Evolutionary conservation across 2,797 vertebrate genomes (phyloP).

Genomic region (Carapus acus): DNA sequence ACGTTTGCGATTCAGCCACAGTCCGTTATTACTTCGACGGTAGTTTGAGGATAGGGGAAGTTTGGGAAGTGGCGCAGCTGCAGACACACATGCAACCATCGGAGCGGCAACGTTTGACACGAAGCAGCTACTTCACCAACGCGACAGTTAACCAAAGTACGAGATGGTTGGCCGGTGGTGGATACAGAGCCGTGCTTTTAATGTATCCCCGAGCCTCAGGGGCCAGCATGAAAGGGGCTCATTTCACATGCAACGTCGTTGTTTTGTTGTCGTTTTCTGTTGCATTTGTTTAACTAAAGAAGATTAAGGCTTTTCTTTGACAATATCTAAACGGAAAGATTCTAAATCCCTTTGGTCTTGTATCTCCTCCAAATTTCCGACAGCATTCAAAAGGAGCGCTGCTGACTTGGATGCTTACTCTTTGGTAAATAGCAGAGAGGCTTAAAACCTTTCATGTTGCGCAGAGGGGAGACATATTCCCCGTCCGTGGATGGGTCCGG

Average conservation of each 20-base stretch:
- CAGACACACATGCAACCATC: slow-evolving; percentile 1
- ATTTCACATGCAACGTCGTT: slow-evolving; percentile 53
- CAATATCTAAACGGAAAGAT: slow-evolving; percentile 57
- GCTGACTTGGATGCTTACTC: slow-evolving; percentile 37
- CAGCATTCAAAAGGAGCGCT: slow-evolving; percentile 36
- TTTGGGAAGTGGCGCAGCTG: slow-evolving; percentile 14
- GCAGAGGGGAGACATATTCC: slow-evolving; percentile 11
- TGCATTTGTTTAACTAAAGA: slow-evolving; percentile 58
- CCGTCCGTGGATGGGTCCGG: slow-evolving; percentile 11
- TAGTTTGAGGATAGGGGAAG: slow-evolving; percentile 24
- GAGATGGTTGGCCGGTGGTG: slow-evolving; percentile 19
- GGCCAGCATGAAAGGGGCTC: slow-evolving; percentile 50
- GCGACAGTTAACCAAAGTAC: slow-evolving; percentile 20
- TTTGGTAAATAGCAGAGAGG: slow-evolving; percentile 34
- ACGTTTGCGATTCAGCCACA: slow-evolving; percentile 17
- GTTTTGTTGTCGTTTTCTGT: slow-evolving; percentile 49
- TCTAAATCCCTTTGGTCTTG: slow-evolving; percentile 56
- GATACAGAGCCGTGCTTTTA: slow-evolving; percentile 41
- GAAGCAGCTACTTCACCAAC: slow-evolving; percentile 14
- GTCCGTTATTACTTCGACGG: slow-evolving; percentile 14
- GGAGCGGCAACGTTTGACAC: slow-evolving; percentile 1
- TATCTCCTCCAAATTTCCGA: slow-evolving; percentile 43
- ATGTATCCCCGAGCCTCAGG: slow-evolving; percentile 51
- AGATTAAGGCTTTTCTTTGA: slow-evolving; percentile 56
- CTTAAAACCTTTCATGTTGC: slow-evolving; percentile 26